phyloP scores from a whole-genome alignment of 2,797 vertebrate genomes.

The Phrynocephalus guinanensis region DNA sequence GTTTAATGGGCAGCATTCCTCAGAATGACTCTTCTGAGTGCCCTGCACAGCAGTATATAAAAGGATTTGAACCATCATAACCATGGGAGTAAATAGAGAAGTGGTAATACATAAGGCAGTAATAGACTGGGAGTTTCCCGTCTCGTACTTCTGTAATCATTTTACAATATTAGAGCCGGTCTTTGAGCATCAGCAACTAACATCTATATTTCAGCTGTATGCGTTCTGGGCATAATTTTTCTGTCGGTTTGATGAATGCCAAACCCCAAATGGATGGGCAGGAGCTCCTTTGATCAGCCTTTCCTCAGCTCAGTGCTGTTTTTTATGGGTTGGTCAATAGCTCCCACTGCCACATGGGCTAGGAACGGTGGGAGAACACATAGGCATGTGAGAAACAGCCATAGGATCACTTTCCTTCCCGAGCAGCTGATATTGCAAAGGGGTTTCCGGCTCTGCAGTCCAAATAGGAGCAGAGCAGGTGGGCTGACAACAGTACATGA shows the following conservation, averaged over 20 bases:
- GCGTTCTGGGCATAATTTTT: not conserved
- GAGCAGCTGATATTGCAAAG: not conserved
- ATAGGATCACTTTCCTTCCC: no score
- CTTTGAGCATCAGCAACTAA: not conserved
- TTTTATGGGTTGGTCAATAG: not conserved
- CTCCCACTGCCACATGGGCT: not conserved
- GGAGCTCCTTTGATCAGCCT: not conserved
- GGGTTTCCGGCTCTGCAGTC: not conserved
- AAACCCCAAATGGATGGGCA: not conserved
- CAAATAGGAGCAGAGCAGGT: not conserved
- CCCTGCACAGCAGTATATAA: constrained; percentile 37
- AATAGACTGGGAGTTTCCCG: constrained; percentile 5
- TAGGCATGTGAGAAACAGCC: not conserved
- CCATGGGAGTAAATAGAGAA: not conserved
- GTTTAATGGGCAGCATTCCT: constrained; percentile 36
- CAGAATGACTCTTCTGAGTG: constrained; percentile 39
- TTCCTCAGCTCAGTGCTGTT: not conserved
- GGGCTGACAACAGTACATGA: not conserved
- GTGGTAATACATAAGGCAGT: not conserved
- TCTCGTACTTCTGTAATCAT: not conserved
- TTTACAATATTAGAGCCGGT: not conserved
- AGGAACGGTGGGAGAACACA: no score
- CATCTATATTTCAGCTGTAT: not conserved
- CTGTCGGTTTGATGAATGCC: not conserved
- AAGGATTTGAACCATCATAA: constrained; percentile 18